phyloP scores from a whole-genome alignment of 2,888 invertebrate species.

The Boloria selene region DNA sequence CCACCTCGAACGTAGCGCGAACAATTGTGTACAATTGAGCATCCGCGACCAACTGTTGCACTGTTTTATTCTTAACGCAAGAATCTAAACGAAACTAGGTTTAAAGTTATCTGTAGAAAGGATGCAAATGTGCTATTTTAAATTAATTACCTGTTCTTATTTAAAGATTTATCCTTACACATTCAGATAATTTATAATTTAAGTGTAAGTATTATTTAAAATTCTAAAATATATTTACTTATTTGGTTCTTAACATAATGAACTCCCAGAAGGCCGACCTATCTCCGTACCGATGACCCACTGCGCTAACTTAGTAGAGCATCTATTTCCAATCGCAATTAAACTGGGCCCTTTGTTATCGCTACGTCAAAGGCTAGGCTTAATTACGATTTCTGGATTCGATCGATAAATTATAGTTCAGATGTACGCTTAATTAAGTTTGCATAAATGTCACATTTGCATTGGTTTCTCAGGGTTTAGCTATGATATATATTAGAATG shows the following conservation, averaged over 20 bases:
- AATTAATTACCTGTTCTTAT: too few relatives aligned
- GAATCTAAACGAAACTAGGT: conserved; percentile 12
- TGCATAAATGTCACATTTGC: conserved; percentile 48
- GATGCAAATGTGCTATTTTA: too few relatives aligned
- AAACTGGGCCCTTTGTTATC: conserved; percentile 51
- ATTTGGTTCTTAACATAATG: neutral
- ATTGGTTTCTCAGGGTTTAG: conserved; percentile 32
- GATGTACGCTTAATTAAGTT: conserved; percentile 45
- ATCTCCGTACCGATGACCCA: conserved; percentile 58
- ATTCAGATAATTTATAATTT: too few relatives aligned
- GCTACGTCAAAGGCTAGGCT: conserved; percentile 45
- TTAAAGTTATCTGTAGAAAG: conserved; percentile 6
- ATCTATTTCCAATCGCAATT: conserved; percentile 73
- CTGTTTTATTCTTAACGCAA: conserved; percentile 24
- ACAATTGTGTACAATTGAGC: conserved; percentile 57
- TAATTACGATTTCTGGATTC: conserved; percentile 45
- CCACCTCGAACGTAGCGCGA: conserved; percentile 66
- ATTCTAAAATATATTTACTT: too few relatives aligned
- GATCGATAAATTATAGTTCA: conserved; percentile 44
- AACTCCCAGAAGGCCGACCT: conserved; percentile 1
- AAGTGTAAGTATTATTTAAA: too few relatives aligned
- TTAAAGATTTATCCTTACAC: too few relatives aligned
- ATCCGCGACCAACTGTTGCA: conserved; percentile 35
- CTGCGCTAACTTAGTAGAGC: conserved; percentile 73
- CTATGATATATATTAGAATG: conserved; percentile 24